A percentile compares a stretch with the other conserved stretches of the same genome.
Conservation (phyloP, 2,888 invertebrate species). For the Oscheius sp. region DNA sequence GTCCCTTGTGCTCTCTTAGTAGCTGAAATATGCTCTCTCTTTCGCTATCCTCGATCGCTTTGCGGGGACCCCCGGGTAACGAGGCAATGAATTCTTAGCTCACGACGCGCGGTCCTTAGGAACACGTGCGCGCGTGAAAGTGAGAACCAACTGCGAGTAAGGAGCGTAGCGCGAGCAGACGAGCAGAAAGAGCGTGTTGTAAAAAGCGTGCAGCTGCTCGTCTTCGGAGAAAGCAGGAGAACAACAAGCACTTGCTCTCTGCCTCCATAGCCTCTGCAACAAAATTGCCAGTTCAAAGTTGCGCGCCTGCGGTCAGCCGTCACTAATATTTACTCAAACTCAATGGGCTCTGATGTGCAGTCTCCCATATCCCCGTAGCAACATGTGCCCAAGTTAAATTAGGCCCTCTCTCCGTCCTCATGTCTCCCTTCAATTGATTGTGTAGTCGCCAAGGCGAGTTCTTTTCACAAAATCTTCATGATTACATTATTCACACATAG, state of each 20-base stretch:
- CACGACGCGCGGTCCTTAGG: neutral
- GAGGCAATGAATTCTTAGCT: conserved; percentile 9
- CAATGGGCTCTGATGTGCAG: conserved; percentile 12
- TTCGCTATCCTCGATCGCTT: no score
- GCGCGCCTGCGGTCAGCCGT: conserved; percentile 11
- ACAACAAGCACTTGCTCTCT: conserved; percentile 29
- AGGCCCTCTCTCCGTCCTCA: neutral
- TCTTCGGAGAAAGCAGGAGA: conserved; percentile 21
- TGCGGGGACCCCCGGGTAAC: no score
- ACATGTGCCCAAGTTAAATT: conserved; percentile 24
- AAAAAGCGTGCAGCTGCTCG: conserved; percentile 38
- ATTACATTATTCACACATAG: conserved; percentile 18
- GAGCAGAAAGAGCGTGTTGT: conserved; percentile 8
- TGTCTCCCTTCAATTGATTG: conserved; percentile 17
- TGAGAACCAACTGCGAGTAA: conserved; percentile 3
- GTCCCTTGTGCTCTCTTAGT: no score
- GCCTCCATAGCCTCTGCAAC: neutral
- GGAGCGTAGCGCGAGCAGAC: conserved; percentile 27
- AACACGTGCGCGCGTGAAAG: conserved; percentile 9
- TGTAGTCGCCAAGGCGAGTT: neutral
- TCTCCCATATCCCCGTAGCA: neutral
- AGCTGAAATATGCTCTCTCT: no score
- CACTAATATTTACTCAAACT: conserved; percentile 19
- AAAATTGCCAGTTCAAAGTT: neutral
- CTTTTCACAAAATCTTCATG: conserved; percentile 21